Evolutionary conservation across 2,888 invertebrate genomes (phyloP), one percentile per base, ranked within the genome.

Genomic region (Arrhopalites spinosus): DNA sequence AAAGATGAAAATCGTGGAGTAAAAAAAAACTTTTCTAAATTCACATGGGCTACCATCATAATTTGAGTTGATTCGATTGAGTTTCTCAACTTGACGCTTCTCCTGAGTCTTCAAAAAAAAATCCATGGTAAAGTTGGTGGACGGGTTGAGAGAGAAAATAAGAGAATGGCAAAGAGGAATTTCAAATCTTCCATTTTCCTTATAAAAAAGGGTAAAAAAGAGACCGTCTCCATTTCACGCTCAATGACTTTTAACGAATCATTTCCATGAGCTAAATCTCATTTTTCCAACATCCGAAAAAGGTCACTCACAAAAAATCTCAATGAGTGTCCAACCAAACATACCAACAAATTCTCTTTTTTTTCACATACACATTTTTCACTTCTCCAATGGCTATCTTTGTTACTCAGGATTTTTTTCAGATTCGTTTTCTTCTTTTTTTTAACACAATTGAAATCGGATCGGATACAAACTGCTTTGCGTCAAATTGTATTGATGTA

Each of bases 21-120:
- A 59, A 27, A 36, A 36, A 36, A 36, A 36, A 59, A 59, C 1
- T 59, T 1, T 23, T 53, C 47, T 64, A 47, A 64, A 61, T 64
- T 64, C 63, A 73, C 63, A 47, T 73, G 30, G 45, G 64, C 63
- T 73, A 76, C 76, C 76, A 69, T 76, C 76, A 56, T 76, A 73
- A 73, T 73, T 76, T 56, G 76, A 73, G 61, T 76, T 76, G 67
- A 76, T 73, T 76, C 66, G 76, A 73, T 76, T 76, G 67, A 73
- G 73, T 29, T 76, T 76, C 43, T 76, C 76, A 25, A 76, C 73
- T 73, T 64, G 64, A 23, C 69, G 45, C 63, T 76, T 76, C 30
- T 76, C 76, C 43, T 69, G 59, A 50, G 25, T 73, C 73, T 43
- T 67, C 15, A 68, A 43, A 36, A 76, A 76, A 66, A 73, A 73